These are phyloP conservation scores for Lasioglossum leucozonium DNA, from an alignment of 2,888 invertebrate genomes.

Conservation along the genomic window DNA sequence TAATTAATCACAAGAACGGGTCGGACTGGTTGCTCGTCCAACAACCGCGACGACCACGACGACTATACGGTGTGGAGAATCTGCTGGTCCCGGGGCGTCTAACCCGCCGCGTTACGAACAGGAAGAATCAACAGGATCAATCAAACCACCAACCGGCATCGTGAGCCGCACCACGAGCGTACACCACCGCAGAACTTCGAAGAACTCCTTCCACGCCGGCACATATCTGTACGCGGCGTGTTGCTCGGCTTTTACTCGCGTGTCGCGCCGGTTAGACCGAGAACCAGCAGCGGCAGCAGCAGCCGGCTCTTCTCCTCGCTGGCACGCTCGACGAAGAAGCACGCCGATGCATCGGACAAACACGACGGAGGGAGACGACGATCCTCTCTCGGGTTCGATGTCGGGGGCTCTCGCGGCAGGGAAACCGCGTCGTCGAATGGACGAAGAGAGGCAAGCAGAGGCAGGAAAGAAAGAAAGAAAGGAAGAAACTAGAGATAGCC, in stretches of 20 bases:
- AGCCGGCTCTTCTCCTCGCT: not conserved
- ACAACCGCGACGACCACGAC: not conserved
- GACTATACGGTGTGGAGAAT: not conserved
- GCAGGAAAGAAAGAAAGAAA: not conserved
- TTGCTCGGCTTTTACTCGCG: conserved; percentile 18
- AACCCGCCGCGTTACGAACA: conserved; percentile 12
- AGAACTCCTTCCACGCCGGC: conserved; percentile 28
- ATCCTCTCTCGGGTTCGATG: conserved; percentile 24
- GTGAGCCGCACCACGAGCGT: conserved; percentile 33
- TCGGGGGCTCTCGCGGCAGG: conserved; percentile 37
- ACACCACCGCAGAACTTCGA: conserved; percentile 41
- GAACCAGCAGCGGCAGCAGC: not conserved
- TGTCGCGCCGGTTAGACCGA: conserved; percentile 7
- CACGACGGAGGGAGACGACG: not conserved
- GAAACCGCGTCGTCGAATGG: conserved; percentile 61
- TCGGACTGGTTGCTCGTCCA: conserved; percentile 17
- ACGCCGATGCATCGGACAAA: conserved; percentile 23
- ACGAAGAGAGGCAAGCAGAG: conserved; percentile 31
- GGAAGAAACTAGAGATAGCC: conserved; percentile 27
- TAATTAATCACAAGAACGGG: conserved; percentile 38
- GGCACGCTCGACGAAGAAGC: conserved; percentile 21
- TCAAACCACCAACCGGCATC: conserved; percentile 59
- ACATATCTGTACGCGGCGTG: conserved; percentile 21
- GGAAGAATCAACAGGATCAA: conserved; percentile 42
- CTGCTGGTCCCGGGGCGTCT: not conserved